Evolutionary conservation across 2,888 invertebrate genomes (phyloP).

Genomic region (Tiphia femorata): DNA sequence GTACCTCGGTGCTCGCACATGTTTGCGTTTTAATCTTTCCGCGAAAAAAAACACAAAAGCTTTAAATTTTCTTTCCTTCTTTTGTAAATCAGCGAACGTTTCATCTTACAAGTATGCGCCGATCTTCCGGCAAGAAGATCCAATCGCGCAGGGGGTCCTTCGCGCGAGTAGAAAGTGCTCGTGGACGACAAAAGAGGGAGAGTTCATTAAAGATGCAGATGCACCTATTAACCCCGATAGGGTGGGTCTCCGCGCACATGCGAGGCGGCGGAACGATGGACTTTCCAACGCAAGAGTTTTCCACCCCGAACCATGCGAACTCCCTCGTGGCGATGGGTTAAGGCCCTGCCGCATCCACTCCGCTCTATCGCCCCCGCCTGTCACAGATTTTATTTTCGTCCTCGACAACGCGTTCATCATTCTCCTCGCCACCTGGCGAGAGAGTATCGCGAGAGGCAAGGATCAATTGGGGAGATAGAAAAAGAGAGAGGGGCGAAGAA

Average conservation of each 20-base stretch:
- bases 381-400: conserved; percentile 55
- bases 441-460: not conserved
- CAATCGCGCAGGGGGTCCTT: too few species aligned
- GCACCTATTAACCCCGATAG: conserved; percentile 15
- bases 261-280: not conserved
- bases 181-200: too few species aligned
- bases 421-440: conserved; percentile 22
- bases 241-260: not conserved
- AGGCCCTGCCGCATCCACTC: conserved; percentile 29
- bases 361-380: conserved; percentile 29
- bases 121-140: too few species aligned
- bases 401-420: conserved; percentile 54
- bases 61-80: not conserved
- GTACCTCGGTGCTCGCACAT: too few species aligned
- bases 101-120: too few species aligned
- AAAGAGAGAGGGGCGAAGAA: conserved; percentile 19
- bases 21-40: too few species aligned
- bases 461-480: not conserved
- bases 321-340: conserved; percentile 19
- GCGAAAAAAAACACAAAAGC: too few species aligned
- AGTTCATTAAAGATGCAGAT: conserved; percentile 31
- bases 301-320: not conserved
- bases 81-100: not conserved
- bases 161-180: too few species aligned
- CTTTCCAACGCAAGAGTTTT: conserved; percentile 15